phyloP scores from a whole-genome alignment of 2,113 vertebrate species.

The Xiphophorus couchianus region DNA sequence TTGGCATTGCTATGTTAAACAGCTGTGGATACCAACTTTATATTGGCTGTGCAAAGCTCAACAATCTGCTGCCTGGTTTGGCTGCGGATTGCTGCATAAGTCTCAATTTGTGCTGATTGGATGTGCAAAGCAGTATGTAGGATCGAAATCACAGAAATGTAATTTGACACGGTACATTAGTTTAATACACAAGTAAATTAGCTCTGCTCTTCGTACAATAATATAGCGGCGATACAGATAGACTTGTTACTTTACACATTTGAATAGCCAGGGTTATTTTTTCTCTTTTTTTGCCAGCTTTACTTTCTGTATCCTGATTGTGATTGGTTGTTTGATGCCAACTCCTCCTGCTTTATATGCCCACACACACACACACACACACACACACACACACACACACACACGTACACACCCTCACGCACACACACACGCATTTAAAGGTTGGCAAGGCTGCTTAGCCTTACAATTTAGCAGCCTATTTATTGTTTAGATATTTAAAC shows the following conservation, averaged over 20 bases:
- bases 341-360: background rate
- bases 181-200: background rate
- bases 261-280: background rate
- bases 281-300: background rate
- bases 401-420: too few species aligned
- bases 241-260: background rate
- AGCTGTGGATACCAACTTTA: slow-evolving; percentile 73
- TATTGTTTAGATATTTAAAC: background rate
- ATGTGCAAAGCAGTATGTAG: background rate
- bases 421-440: background rate
- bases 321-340: background rate
- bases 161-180: background rate
- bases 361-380: background rate
- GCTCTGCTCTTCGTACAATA: background rate
- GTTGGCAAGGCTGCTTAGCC: background rate
- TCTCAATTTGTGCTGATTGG: slow-evolving; percentile 56
- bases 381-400: too few species aligned
- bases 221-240: background rate
- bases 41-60: slow-evolving; percentile 65
- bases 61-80: slow-evolving; percentile 68
- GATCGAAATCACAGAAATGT: background rate
- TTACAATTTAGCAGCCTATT: background rate
- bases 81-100: slow-evolving; percentile 38
- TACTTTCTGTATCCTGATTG: background rate
- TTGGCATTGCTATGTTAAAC: slow-evolving; percentile 71